Evolutionary conservation across 2,888 invertebrate species (phyloP).

Genomic region (Agrochola circellaris): DNA sequence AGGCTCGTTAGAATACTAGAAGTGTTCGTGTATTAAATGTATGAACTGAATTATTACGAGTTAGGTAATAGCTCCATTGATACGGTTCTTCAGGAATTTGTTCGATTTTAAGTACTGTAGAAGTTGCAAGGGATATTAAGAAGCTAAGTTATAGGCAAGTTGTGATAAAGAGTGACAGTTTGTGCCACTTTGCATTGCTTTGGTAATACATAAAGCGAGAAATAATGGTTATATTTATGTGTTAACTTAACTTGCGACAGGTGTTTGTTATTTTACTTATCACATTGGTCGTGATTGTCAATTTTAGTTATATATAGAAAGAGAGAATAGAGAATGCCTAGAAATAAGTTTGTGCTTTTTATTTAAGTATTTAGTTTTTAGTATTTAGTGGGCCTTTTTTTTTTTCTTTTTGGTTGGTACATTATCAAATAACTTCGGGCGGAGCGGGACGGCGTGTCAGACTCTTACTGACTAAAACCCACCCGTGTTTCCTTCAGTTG

Average conservation of each 20-base stretch:
- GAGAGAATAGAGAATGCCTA: too few species aligned
- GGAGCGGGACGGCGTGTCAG: too few species aligned
- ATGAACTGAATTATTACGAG: conserved; percentile 44
- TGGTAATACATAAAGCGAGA: conserved; percentile 21
- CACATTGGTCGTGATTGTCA: too few species aligned
- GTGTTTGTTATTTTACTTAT: background rate
- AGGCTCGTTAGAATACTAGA: conserved; percentile 51
- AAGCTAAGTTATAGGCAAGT: conserved; percentile 8
- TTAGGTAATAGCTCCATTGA: conserved; percentile 51
- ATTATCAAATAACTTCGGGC: too few species aligned
- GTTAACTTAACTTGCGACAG: conserved; percentile 4
- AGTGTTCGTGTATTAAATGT: conserved; percentile 51
- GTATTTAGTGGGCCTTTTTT: background rate
- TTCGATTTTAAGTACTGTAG: conserved; percentile 32
- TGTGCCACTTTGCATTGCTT: conserved; percentile 35
- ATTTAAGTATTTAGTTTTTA: background rate
- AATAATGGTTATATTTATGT: conserved; percentile 1
- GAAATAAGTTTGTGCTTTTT: too few species aligned
- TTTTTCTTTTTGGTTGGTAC: too few species aligned
- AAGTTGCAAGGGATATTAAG: conserved; percentile 27
- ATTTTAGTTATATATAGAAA: background rate
- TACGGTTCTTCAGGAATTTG: conserved; percentile 45
- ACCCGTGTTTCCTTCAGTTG: too few species aligned
- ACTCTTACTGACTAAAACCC: too few species aligned
- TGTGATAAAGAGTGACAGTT: conserved; percentile 29